Percentiles rank a stretch among this genome's conserved stretches.
Evolutionary conservation across 2,113 vertebrate species (phyloP).

Genomic region (Psilopogon haemacephalus): DNA sequence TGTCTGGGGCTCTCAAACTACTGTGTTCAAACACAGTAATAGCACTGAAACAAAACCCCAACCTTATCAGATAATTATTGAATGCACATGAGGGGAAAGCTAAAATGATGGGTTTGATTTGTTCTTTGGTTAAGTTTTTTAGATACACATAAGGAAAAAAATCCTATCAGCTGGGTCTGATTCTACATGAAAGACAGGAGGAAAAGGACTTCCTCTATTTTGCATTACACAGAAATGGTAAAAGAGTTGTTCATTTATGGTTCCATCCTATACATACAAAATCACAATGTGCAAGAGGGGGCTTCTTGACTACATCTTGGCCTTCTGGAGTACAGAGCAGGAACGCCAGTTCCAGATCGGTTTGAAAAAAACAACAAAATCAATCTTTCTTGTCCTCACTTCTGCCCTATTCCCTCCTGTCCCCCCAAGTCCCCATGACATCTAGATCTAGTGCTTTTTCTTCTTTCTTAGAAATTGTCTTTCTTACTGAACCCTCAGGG

Average conservation of each 20-base stretch:
- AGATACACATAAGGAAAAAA: not conserved
- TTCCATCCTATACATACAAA: not conserved
- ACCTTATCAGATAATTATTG: not conserved
- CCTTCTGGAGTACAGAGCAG: not conserved
- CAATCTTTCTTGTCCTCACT: not conserved
- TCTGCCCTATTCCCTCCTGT: not conserved
- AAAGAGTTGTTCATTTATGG: not conserved
- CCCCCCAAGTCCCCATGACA: rapidly evolving
- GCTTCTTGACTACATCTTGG: not conserved
- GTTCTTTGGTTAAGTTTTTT: not conserved
- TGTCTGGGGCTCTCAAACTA: not conserved
- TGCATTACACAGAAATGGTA: not conserved
- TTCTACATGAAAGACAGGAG: not conserved
- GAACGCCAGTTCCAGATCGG: not conserved
- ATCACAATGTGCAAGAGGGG: not conserved
- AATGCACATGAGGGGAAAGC: not conserved
- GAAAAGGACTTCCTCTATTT: not conserved
- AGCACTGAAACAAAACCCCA: not conserved
- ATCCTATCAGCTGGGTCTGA: not conserved
- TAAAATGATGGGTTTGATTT: not conserved
- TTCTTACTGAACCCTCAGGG: not conserved
- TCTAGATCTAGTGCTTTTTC: not conserved
- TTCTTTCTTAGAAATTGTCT: not conserved
- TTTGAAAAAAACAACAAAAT: not conserved
- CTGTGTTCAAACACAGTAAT: not conserved